Base-by-base conservation (phyloP, 2,888 invertebrate genomes). In the Temnothorax unifasciatus region DNA sequence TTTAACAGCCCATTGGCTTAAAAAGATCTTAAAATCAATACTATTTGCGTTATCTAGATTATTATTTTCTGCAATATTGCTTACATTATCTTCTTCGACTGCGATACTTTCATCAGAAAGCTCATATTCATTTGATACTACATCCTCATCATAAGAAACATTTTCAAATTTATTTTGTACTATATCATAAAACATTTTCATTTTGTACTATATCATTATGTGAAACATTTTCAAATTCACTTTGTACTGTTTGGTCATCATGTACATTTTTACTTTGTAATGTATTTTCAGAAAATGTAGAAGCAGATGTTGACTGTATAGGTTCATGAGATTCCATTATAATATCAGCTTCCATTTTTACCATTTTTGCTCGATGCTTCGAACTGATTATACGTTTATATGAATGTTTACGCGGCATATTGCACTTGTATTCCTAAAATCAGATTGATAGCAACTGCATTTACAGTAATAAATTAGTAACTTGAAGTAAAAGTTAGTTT, bases 11-110 rank as follows among this genome's bases (percentile, higher is more conserved):
- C 54, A 71, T 34, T 52, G 11, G 52, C 34, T 29, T 29, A 71
- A 71, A 71, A 71, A 52, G 18, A 18, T 69, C 9, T 52, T 71
- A 9, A 71, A 71, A 29, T 71, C 18, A 29, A 34, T 69, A 29
- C 34, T 34, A 34, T 34, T 34, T 34, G 34, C 34, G 34, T 4
- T 3, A 34, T 34, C 34, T 34, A 3, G 34, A 34, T 34, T 3
- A 34, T 34, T 34, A 34, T 34, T 34, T 34, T 34, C 34, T 34
- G 34, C 4, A 34, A 34, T 34, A 34, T 34, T 34, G 3, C 3
- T 34, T 34, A 34, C 29, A 34, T 34, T 34, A 34, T 34, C 34
- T 34, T 3, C 3, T 34, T 34, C 34, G 34, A 34, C 34, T 34
- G 34, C 34, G 4, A 34, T 34, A 34, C 4, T 34, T 34, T 34